Evolutionary conservation across 2,113 vertebrate genomes (phyloP), one percentile per base, ranked within the genome.

Genomic region (Barnardius zonarius): DNA sequence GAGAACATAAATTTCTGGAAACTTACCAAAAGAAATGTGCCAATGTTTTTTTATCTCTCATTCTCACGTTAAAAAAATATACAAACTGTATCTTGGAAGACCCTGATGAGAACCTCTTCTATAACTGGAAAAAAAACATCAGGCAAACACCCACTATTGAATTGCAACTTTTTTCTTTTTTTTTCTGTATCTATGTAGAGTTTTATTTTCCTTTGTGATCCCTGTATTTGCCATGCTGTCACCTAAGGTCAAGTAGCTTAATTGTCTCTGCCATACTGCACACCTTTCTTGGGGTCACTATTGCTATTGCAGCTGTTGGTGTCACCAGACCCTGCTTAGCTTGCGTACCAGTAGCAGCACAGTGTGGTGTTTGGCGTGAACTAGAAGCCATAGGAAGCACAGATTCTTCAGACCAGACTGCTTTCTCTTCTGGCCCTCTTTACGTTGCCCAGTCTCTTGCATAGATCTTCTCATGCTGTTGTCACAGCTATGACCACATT

Each of bases 121-220:
- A n/a, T 67, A 86, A 55, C 22, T 63, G 68, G 41, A 16, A 77
- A 90, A 90, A 90, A 62, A 59, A 17, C 44, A 77, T 62, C 48
- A 87, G 48, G 69, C 70, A 69, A 96, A 63, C 67, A 76, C 24
- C 44, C 17, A 23, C 52, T 33, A 22, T 7, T 61, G 63, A 86
- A 90, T 92, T 85, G 68, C 48, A 54, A 43, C 54, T 57, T 86
- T 55, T 83, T 44, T 46, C 5, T 73, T 54, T 10, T 43, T 70
- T 85, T 72, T 17, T 54, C 44, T 88, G 33, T 95, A 54, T 35
- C 44, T 57, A 44, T 14, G 48, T 35, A 39, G 35, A 54, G 17
- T 73, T 90, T 66, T 54, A 44, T 85, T 90, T 93, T 90, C 48
- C 54, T 95, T 83, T 80, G 33, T 44, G 76, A 31, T 72, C 39